phyloP scores from a whole-genome alignment of 2,888 invertebrate species.

The Trilocha varians region DNA sequence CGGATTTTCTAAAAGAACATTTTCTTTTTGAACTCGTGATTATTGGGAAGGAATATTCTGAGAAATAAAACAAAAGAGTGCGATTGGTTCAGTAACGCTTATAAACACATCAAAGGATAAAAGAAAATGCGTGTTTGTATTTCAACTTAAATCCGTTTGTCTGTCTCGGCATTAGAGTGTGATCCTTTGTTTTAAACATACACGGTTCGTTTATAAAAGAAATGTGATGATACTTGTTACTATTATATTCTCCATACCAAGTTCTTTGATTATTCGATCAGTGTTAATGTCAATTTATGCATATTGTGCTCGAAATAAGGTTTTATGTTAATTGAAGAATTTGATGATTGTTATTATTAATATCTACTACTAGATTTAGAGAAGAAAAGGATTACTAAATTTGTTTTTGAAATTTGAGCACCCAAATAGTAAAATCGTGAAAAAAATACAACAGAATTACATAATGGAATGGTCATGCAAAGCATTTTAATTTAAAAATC shows the following conservation, averaged over 20 bases:
- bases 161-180: not conserved
- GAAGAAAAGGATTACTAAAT: too few relatives aligned
- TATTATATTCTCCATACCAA: too few relatives aligned
- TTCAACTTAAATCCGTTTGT: not conserved
- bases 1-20: not conserved
- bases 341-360: too few relatives aligned
- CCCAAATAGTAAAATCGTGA: too few relatives aligned
- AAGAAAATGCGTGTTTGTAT: slow-evolving; percentile 1
- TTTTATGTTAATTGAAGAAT: too few relatives aligned
- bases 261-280: not conserved
- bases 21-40: not conserved
- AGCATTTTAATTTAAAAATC: too few relatives aligned
- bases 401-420: too few relatives aligned
- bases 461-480: too few relatives aligned
- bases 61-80: not conserved
- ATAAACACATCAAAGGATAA: slow-evolving; percentile 2
- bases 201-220: not conserved
- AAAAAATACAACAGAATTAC: too few relatives aligned
- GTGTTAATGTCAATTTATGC: not conserved
- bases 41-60: not conserved
- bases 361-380: too few relatives aligned
- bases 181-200: not conserved
- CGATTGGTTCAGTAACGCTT: slow-evolving; percentile 1
- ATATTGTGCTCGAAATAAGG: not conserved
- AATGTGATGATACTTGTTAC: not conserved